Conservation (phyloP, 2,797 vertebrate species). For the Thalassophryne amazonica region DNA sequence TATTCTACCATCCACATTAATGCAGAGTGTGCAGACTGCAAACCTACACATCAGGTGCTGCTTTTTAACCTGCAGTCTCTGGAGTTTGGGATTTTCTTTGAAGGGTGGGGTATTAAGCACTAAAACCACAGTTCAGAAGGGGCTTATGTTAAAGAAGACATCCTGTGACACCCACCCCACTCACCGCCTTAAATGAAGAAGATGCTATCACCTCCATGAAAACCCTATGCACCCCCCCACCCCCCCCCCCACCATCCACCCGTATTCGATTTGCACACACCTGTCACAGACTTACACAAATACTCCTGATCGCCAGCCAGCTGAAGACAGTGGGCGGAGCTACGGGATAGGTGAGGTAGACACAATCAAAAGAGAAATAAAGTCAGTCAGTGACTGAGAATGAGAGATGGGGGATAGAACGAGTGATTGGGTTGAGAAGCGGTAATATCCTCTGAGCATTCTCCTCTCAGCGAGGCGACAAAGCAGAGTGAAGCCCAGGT, state of each 20-base stretch:
- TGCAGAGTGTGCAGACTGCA: constrained; percentile 24
- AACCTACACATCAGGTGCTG: constrained; percentile 53
- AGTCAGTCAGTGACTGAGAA: constrained; percentile 52
- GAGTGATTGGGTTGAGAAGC: constrained; percentile 65
- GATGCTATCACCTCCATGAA: constrained; percentile 67
- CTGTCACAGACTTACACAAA: constrained; percentile 76
- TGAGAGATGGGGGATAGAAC: constrained; percentile 59
- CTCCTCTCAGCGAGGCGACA: constrained; percentile 68
- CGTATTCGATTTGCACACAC: constrained; percentile 57
- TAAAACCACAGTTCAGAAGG: constrained; percentile 78
- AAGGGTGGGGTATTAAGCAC: constrained; percentile 72
- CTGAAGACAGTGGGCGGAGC: constrained; percentile 51
- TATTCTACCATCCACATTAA: constrained; percentile 15
- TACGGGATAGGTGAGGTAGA: constrained; percentile 14
- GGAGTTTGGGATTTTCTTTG: constrained; percentile 71
- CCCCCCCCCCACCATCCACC: constrained; percentile 33
- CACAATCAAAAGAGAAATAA: constrained; percentile 45
- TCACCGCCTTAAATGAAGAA: constrained; percentile 61
- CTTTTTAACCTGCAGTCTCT: too few relatives aligned
- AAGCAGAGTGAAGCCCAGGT: constrained; percentile 73
- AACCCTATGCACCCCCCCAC: constrained; percentile 53
- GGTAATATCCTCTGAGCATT: constrained; percentile 74
- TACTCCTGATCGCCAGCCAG: constrained; percentile 62
- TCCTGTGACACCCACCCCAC: constrained; percentile 70
- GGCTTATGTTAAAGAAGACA: constrained; percentile 79